These are phyloP conservation scores for Pimpla rufipes DNA, from an alignment of 2,888 invertebrate genomes.

Conservation along the genomic window DNA sequence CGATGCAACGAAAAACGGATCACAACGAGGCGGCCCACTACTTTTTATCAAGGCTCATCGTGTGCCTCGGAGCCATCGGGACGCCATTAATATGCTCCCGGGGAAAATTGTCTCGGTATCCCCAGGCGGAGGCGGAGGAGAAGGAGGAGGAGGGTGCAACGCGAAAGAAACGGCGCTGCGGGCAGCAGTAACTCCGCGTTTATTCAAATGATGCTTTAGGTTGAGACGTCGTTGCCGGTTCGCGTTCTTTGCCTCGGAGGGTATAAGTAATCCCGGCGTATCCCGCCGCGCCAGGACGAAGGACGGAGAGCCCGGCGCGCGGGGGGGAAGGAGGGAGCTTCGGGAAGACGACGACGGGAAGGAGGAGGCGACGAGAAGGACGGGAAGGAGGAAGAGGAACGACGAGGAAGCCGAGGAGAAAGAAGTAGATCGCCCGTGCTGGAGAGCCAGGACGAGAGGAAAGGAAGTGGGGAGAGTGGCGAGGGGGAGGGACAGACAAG, in stretches of 20 bases:
- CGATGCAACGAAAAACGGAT: neutral
- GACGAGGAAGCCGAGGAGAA: slow-evolving; percentile 69
- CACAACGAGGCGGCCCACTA: slow-evolving; percentile 1
- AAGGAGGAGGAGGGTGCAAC: slow-evolving; percentile 34
- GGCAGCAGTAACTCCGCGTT: slow-evolving; percentile 81
- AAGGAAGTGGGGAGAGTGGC: slow-evolving; percentile 25
- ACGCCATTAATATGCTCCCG: slow-evolving; percentile 44
- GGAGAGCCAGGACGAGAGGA: slow-evolving; percentile 58
- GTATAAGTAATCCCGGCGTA: slow-evolving; percentile 80
- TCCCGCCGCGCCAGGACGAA: slow-evolving; percentile 65
- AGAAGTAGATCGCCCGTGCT: slow-evolving; percentile 63
- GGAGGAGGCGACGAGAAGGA: slow-evolving; percentile 66
- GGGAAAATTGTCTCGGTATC: slow-evolving; percentile 45
- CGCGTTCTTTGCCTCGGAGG: slow-evolving; percentile 73
- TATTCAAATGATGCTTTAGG: slow-evolving; percentile 84
- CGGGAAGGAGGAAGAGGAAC: slow-evolving; percentile 71
- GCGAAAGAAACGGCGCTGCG: slow-evolving; percentile 46
- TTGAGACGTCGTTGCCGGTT: slow-evolving; percentile 71
- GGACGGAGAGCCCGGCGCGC: slow-evolving; percentile 59
- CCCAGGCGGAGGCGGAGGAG: neutral
- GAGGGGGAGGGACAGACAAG: slow-evolving; percentile 73
- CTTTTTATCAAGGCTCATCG: slow-evolving; percentile 16
- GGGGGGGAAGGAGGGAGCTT: slow-evolving; percentile 56
- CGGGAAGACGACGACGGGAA: slow-evolving; percentile 70
- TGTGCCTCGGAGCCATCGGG: slow-evolving; percentile 25